Percentiles rank a stretch among this genome's conserved stretches.
Conservation (phyloP, 2,888 invertebrate species). For the Lasius platythorax region DNA sequence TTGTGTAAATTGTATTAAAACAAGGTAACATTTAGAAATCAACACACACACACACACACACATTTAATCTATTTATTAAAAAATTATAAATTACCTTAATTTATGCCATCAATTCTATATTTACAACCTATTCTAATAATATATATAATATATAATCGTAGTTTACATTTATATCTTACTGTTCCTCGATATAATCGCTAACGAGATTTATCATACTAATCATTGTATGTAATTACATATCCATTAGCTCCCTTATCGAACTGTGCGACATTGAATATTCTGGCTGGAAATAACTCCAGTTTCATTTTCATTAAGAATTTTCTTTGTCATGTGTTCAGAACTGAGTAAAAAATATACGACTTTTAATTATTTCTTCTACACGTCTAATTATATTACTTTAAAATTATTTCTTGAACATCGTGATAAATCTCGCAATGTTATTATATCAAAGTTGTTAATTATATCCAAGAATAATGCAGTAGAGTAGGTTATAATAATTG, state of each 20-base stretch:
- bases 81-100: neutral
- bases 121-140: neutral
- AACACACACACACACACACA: neutral
- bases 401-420: neutral
- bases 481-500: neutral
- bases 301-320: slow-evolving; percentile 15
- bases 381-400: neutral
- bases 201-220: slow-evolving; percentile 9
- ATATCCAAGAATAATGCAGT: neutral
- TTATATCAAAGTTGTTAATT: neutral
- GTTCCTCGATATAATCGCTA: neutral
- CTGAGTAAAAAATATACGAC: neutral
- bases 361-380: neutral
- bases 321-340: neutral
- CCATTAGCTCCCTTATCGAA: slow-evolving; percentile 11
- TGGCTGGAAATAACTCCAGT: neutral
- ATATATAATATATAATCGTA: neutral
- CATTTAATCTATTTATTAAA: neutral
- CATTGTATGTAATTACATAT: slow-evolving; percentile 16
- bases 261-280: slow-evolving; percentile 2
- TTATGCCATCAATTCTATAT: neutral
- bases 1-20: neutral
- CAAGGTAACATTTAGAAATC: neutral
- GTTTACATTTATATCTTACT: neutral
- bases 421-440: neutral